A percentile compares a stretch with the other conserved stretches of the same genome.
Evolutionary conservation across 2,888 invertebrate genomes (phyloP).

Genomic region (Stegana nigrithorax): DNA sequence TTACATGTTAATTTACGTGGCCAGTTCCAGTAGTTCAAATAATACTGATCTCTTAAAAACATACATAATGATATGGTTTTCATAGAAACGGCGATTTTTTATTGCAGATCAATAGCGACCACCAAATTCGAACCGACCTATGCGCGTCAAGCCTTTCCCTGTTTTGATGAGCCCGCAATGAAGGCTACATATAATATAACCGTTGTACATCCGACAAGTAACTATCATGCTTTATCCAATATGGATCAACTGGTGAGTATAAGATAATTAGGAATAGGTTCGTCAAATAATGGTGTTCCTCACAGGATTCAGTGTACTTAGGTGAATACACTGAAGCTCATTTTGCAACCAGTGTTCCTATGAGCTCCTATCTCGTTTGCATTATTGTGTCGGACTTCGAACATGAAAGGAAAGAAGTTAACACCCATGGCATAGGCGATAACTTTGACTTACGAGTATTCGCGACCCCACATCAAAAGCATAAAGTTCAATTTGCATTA

Average conservation of each 20-base stretch:
- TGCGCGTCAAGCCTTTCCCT: slow-evolving; percentile 93
- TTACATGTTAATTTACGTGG: too few species aligned
- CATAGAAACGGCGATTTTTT: too few species aligned
- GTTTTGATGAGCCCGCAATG: slow-evolving; percentile 92
- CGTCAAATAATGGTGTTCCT: neutral
- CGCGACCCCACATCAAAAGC: slow-evolving; percentile 78
- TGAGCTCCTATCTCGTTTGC: slow-evolving; percentile 94
- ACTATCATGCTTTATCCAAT: slow-evolving; percentile 83
- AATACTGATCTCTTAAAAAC: too few species aligned
- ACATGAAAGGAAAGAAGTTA: slow-evolving; percentile 69
- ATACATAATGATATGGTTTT: too few species aligned
- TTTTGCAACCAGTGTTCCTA: slow-evolving; percentile 85
- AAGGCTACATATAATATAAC: slow-evolving; percentile 87
- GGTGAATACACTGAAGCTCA: slow-evolving; percentile 73
- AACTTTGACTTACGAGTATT: slow-evolving; percentile 78
- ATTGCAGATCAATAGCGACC: slow-evolving; percentile 82
- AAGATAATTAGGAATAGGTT: too few species aligned
- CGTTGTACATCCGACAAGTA: slow-evolving; percentile 76
- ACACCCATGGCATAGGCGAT: slow-evolving; percentile 71
- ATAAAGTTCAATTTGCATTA: slow-evolving; percentile 81
- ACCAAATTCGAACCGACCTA: slow-evolving; percentile 95
- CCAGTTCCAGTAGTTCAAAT: too few species aligned
- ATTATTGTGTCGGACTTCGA: slow-evolving; percentile 92
- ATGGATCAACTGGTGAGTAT: slow-evolving; percentile 38
- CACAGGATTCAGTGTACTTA: slow-evolving; percentile 33